Percentiles rank a stretch among this genome's conserved stretches.
phyloP scores from a whole-genome alignment of 2,797 vertebrate genomes.

The Lepidocolaptes lacrymiger region DNA sequence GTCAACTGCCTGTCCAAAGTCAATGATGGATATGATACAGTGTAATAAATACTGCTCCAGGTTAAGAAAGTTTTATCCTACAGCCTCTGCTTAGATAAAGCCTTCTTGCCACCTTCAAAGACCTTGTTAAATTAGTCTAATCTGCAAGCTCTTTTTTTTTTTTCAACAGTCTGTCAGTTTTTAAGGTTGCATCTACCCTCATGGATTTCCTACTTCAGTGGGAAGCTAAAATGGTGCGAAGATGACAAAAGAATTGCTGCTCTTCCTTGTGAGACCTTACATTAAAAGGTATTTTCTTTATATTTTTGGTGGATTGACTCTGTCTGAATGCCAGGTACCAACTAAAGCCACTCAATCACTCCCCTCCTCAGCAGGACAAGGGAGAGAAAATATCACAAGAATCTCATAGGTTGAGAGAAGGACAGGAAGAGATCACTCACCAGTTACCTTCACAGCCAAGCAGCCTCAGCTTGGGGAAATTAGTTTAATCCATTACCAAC shows the following conservation, averaged over 20 bases:
- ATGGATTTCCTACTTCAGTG: neutral
- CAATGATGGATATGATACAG: neutral
- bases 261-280: neutral
- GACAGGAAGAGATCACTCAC: neutral
- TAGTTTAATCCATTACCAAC: neutral
- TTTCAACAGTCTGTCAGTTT: neutral
- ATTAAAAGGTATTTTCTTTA: neutral
- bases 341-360: neutral
- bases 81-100: neutral
- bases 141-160: neutral
- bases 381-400: neutral
- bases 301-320: neutral
- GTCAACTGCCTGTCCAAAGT: neutral
- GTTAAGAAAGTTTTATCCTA: neutral
- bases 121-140: neutral
- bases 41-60: neutral
- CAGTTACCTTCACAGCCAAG: accelerated
- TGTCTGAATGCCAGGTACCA: neutral
- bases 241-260: neutral
- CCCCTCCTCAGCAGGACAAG: neutral
- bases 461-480: neutral
- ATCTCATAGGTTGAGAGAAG: neutral
- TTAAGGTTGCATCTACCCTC: neutral
- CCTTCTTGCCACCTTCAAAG: neutral
- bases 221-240: neutral